A percentile compares a stretch with the other conserved stretches of the same genome.
Evolutionary conservation across 2,113 vertebrate genomes (phyloP).

Genomic region (Nerophis ophidion): DNA sequence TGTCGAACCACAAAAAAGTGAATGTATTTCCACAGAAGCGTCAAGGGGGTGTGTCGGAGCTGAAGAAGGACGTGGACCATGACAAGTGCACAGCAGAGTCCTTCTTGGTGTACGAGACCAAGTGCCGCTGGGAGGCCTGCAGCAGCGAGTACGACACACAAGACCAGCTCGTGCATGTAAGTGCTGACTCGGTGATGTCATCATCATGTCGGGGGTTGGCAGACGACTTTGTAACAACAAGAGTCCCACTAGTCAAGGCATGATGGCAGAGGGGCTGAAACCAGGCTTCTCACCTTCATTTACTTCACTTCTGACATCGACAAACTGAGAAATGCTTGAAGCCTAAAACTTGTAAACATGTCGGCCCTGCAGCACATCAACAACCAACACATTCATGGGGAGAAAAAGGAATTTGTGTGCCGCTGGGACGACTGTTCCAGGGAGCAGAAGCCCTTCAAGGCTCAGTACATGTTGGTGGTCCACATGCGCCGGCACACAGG

Average conservation of each 20-base stretch:
- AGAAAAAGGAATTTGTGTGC: conserved; percentile 98
- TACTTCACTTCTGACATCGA: too few relatives aligned
- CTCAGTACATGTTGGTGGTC: conserved; percentile 98
- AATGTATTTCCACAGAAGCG: conserved; percentile 63
- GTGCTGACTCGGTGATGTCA: conserved; percentile 31
- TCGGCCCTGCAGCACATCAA: conserved; percentile 86
- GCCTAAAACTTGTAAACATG: neutral
- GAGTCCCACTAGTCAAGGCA: too few relatives aligned
- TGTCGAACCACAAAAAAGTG: too few relatives aligned
- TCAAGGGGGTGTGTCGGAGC: conserved; percentile 71
- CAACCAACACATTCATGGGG: conserved; percentile 96
- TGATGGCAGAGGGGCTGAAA: too few relatives aligned
- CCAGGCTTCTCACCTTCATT: too few relatives aligned
- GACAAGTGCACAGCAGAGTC: conserved; percentile 92
- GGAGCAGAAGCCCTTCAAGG: conserved; percentile 98
- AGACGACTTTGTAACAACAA: too few relatives aligned
- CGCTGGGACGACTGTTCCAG: conserved; percentile 93
- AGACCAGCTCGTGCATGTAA: conserved; percentile 95
- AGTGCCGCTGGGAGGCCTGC: conserved; percentile 95
- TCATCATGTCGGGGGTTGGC: too few relatives aligned
- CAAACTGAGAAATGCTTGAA: too few relatives aligned
- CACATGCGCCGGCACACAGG: conserved; percentile 96
- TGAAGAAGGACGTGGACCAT: conserved; percentile 87
- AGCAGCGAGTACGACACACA: conserved; percentile 89
- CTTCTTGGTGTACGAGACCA: conserved; percentile 89